Base-by-base conservation (phyloP, 1,140 invertebrate genomes). In the Conus ventricosus region DNA sequence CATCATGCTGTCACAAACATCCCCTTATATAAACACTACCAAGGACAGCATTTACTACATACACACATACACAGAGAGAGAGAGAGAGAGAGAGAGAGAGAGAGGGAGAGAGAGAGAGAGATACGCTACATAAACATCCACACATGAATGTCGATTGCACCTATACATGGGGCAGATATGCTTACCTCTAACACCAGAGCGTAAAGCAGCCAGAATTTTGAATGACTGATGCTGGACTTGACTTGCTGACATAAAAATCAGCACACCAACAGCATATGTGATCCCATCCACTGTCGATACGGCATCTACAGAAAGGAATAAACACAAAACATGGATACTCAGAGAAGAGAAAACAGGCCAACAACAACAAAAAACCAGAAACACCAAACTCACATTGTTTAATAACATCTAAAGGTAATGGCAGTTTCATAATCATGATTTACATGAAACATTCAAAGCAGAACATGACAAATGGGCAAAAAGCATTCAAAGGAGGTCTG, bases 201-300 rank as follows among this genome's bases (percentile, higher is more conserved):
- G 86, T n/a, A 87, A 57, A 60, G 75, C 78, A 10, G 86, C 86
- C 23, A 88, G 60, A 20, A 83, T 88, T 55, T 39, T 82, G 87
- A 88, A 88, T 13, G 87, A 82, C 39, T 82, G 39, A 23, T 88
- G 55, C 76, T 88, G 87, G 5, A 82, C 17, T 11, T 23, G 17
- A 5, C 54, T 82, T 2, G 87, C 78, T 27, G 78, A 57, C 27
- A 67, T 20, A 20, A 88, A 88, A 17, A 88, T n/a, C 0, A 82
- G 23, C 23, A 88, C 25, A 5, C 10, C 78, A 10, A 17, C 20
- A 63, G 27, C 55, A 67, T 67, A 88, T 27, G 83, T 6, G 1
- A n/a, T 57, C 15, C 27, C n/a, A n/a, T 88, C 78, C 51, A 17
- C 0, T 10, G 20, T 27, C 11, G 53, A 51, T 8, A 83, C 7